Base-by-base conservation (phyloP, 2,797 vertebrate species). In the Sphaeramia orbicularis region DNA sequence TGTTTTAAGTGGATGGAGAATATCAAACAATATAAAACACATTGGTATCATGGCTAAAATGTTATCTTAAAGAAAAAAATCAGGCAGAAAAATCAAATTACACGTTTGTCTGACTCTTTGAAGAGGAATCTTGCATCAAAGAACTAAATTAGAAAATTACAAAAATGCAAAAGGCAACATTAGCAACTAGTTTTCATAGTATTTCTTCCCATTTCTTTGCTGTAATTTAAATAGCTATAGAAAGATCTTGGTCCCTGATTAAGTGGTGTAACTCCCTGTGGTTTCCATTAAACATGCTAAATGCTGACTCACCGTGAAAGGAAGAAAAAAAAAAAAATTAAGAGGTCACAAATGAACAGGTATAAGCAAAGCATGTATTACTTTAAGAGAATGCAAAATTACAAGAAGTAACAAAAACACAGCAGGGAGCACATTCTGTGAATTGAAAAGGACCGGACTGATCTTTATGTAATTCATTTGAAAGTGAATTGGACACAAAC, bases 271-370 rank as follows among this genome's bases (percentile, higher is more conserved):
- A 41, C 10, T 19, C 32, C 13, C 38, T 15, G n/a, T n/a, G 8
- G 30, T 16, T 53, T 53, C 7, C 38, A 32, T 44, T 53, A 2
- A 35, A 64, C 35, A 65, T 43, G 4, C 41, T 16, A 42, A 60
- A 43, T 32, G 3, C 48, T 21, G 36, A 40, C 6, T 6, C 6
- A 7, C 30, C 30, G 32, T 9, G 30, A 32, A 32, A 32, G 8
- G 30, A 32, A 32, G 7, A 32, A 32, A 32, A 27, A 32, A 27
- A 27, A 27, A 27, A 3, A 27, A 3, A 27, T n/a, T n/a, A 6
- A 32, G 30, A 32, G 8, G 6, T 32, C 8, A 9, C 7, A 7
- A 32, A 32, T 32, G 8, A 7, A 32, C 32, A 7, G 6, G 2
- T 32, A 32, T 32, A 32, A 32, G 8, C 7, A 32, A 32, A 32